phyloP scores from a whole-genome alignment of 2,888 invertebrate genomes.

The Cantharis rustica region DNA sequence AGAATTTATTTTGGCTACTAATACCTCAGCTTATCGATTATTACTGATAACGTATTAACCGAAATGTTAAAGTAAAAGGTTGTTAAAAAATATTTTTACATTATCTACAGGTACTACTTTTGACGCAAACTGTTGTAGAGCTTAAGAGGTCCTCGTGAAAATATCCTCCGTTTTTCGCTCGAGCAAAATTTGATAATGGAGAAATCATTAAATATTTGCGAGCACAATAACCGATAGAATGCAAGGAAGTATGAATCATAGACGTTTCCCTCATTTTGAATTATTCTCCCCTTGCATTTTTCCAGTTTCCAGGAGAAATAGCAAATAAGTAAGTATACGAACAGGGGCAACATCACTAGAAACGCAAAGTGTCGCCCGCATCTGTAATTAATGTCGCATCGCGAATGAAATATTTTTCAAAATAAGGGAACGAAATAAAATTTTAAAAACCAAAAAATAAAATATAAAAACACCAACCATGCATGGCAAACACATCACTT shows the following conservation, averaged over 20 bases:
- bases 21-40: background rate
- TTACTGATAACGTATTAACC: background rate
- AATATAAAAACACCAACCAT: slow-evolving; percentile 9
- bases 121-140: background rate
- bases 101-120: background rate
- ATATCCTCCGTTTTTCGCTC: slow-evolving; percentile 32
- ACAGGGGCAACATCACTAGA: slow-evolving; percentile 43
- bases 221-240: slow-evolving; percentile 35
- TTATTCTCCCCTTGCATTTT: slow-evolving; percentile 45
- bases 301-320: slow-evolving; percentile 49
- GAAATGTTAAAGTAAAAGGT: background rate
- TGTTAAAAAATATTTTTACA: background rate
- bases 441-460: background rate
- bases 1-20: background rate
- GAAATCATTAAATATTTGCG: slow-evolving; percentile 48
- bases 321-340: slow-evolving; percentile 40
- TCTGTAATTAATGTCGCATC: slow-evolving; percentile 36
- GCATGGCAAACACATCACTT: slow-evolving; percentile 14
- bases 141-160: slow-evolving; percentile 26
- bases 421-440: background rate
- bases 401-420: slow-evolving; percentile 8
- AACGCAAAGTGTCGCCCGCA: slow-evolving; percentile 48
- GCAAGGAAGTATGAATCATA: slow-evolving; percentile 53
- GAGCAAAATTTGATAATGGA: slow-evolving; percentile 38
- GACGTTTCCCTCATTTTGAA: slow-evolving; percentile 51